Evolutionary conservation across 2,888 invertebrate species (phyloP), one percentile per base, ranked within the genome.

Genomic region (Urechis unicinctus): DNA sequence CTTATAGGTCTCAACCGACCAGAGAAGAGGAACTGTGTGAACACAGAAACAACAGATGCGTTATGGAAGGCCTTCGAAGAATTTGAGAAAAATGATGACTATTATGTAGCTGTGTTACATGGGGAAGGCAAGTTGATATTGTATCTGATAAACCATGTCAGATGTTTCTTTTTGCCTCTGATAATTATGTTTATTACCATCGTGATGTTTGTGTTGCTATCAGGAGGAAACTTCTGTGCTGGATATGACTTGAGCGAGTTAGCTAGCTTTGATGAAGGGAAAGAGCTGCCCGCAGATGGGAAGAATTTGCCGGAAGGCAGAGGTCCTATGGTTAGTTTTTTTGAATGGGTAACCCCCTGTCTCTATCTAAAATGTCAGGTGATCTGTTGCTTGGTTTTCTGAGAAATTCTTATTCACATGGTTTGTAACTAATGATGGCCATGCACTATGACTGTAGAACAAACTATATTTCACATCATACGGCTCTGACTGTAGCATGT

Each of bases 201-300:
- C 17, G 31, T 28, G 2, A 4, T 31, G 17, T 26, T 48, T n/a
- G 3, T 45, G 26, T 56, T 9, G 21, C 29, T 61, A 69, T 17
- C 57, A 79, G 93, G 94, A n/a, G 94, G 94, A 0, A 88, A 87
- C 55, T 96, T 97, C 78, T 94, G 92, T 77, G 85, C 94, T 2
- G 96, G 96, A 0, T 90, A 87, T 74, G 94, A 96, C 78, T 82
- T 95, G 52, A 82, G 86, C 52, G 89, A 92, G 71, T 80, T 94
- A 24, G 31, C 57, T n/a, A n/a, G n/a, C n/a, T n/a, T n/a, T n/a
- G n/a, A n/a, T n/a, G n/a, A n/a, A n/a, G n/a, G n/a, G n/a, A n/a
- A n/a, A n/a, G n/a, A n/a, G n/a, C n/a, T 2, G n/a, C 4, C 41
- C 17, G 25, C 22, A 28, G 26, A 52, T 30, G 36, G 22, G 9